Evolutionary conservation across 2,113 vertebrate genomes (phyloP).

Genomic region (Alaudala cheleensis): DNA sequence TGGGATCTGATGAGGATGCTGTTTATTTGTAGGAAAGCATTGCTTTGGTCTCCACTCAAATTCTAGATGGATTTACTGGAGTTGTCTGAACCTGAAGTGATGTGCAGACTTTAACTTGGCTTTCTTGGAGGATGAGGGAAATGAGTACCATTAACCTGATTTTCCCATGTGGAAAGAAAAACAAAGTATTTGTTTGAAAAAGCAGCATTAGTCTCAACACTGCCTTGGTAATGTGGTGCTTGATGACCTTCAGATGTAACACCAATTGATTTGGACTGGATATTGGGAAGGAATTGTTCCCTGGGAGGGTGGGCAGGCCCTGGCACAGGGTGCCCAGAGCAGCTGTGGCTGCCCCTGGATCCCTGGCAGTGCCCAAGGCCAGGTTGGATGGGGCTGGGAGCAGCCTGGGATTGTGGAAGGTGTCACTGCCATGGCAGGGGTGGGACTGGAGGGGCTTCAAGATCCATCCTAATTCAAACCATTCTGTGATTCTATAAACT

Average conservation of each 20-base stretch:
- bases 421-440: background rate
- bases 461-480: background rate
- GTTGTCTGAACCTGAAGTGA: background rate
- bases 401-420: accelerated
- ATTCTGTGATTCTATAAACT: background rate
- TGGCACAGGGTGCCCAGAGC: background rate
- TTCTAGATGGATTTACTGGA: background rate
- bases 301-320: accelerated
- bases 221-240: background rate
- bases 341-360: background rate
- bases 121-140: background rate
- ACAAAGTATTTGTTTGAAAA: background rate
- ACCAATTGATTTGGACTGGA: background rate
- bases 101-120: background rate
- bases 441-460: background rate
- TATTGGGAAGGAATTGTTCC: background rate
- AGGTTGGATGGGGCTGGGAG: accelerated
- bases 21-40: background rate
- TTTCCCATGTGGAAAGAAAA: background rate
- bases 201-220: background rate
- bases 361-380: background rate
- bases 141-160: background rate
- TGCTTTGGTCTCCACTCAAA: background rate
- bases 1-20: background rate
- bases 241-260: background rate